These are phyloP conservation scores for Gasterosteus aculeatus DNA, from an alignment of 2,113 vertebrate genomes.

Conservation along the genomic window DNA sequence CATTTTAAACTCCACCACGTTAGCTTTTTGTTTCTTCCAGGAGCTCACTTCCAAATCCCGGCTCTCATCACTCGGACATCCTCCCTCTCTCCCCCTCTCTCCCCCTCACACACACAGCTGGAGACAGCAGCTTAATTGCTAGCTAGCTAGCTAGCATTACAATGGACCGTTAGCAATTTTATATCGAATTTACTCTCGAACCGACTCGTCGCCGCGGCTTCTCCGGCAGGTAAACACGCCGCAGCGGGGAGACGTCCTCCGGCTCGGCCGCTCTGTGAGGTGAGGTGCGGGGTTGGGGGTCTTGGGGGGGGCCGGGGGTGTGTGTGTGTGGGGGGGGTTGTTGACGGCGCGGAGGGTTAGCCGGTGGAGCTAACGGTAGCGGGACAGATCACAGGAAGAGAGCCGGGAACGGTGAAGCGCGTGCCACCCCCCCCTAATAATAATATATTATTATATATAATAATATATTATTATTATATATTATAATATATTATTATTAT, in stretches of 20 bases:
- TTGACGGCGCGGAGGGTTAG: constrained; percentile 45
- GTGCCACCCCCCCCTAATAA: too few relatives aligned
- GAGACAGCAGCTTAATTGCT: constrained; percentile 58
- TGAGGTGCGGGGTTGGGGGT: constrained; percentile 20
- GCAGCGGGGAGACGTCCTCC: not conserved
- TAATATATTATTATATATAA: too few relatives aligned
- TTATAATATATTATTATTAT: too few relatives aligned
- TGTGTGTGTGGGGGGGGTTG: too few relatives aligned
- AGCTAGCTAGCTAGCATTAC: constrained; percentile 66
- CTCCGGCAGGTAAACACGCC: not conserved
- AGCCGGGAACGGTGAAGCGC: constrained; percentile 7
- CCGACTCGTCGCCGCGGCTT: not conserved
- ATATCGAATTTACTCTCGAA: not conserved
- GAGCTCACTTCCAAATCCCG: constrained; percentile 44
- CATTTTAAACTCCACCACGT: constrained; percentile 51
- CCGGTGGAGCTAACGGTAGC: constrained; percentile 64
- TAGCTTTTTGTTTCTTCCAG: not conserved
- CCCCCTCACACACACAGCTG: constrained; percentile 57
- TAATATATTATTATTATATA: too few relatives aligned
- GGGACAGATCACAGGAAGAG: constrained; percentile 64
- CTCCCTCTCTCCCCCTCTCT: constrained; percentile 4
- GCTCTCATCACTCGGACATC: constrained; percentile 63
- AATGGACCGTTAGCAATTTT: constrained; percentile 13
- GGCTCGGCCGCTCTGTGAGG: not conserved
- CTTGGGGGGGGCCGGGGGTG: constrained; percentile 23